Evolutionary conservation across 2,888 invertebrate species (phyloP).

Genomic region (Homarus gammarus): DNA sequence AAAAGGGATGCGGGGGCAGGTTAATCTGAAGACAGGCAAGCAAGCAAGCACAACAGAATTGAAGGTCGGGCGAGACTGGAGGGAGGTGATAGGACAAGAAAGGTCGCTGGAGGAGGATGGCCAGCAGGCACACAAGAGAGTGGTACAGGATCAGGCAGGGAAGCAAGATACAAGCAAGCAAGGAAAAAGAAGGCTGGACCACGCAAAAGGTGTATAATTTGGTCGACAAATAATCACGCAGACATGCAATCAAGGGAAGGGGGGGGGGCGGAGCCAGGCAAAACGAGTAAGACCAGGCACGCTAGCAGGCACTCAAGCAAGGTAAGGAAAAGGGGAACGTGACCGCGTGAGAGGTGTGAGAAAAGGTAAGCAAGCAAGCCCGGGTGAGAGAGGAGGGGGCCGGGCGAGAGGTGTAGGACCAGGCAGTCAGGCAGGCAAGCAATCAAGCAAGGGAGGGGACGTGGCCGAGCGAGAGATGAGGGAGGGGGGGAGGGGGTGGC

Average conservation of each 20-base stretch:
- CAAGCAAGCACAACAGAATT: background rate
- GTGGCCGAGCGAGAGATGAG: slow-evolving; percentile 13
- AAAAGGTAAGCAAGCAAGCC: background rate
- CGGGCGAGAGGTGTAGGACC: background rate
- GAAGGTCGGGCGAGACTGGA: background rate
- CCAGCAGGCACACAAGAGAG: background rate
- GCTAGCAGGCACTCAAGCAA: background rate
- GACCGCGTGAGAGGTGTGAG: too few species aligned
- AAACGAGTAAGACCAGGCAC: background rate
- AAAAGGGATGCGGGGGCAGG: background rate
- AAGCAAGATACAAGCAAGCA: background rate
- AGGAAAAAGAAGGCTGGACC: background rate
- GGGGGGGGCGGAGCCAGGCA: background rate
- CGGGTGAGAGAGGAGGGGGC: background rate
- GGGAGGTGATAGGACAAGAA: background rate
- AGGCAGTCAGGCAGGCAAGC: background rate
- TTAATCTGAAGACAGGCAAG: background rate
- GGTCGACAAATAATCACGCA: background rate
- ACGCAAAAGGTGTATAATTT: background rate
- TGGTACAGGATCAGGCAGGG: background rate
- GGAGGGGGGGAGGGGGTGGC: slow-evolving; percentile 15
- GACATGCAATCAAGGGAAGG: background rate
- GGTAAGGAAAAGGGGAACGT: too few species aligned
- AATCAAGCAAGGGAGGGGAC: background rate
- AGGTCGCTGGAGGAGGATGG: background rate